phyloP scores from a whole-genome alignment of 2,113 vertebrate genomes.

The Corvus cornix region DNA sequence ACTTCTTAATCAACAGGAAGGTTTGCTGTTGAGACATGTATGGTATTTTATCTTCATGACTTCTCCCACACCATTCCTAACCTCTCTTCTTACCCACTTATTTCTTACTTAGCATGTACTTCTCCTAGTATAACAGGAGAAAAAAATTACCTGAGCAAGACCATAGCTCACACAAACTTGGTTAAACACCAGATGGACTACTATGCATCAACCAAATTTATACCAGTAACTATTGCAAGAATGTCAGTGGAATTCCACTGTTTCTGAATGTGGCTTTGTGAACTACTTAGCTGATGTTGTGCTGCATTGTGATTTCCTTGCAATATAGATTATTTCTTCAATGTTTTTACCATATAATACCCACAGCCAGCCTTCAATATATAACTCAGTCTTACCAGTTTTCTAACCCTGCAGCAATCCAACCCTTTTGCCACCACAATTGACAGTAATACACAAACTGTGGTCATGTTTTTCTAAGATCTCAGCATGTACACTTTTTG shows the following conservation, averaged over 20 bases:
- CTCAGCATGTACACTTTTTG: conserved; percentile 41
- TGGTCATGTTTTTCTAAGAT: conserved; percentile 36
- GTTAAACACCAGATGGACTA: not conserved
- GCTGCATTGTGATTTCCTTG: not conserved
- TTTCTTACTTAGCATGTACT: not conserved
- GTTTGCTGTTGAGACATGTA: conserved; percentile 21
- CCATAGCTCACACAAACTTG: not conserved
- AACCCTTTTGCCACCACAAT: not conserved
- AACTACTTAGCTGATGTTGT: not conserved
- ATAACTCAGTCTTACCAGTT: not conserved
- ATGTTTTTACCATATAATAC: not conserved
- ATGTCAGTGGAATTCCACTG: not conserved
- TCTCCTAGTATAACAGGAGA: not conserved
- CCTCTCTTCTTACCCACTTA: not conserved
- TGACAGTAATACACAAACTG: conserved; percentile 24
- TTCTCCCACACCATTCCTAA: not conserved
- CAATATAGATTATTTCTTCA: not conserved
- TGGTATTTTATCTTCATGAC: conserved; percentile 6
- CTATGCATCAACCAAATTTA: not conserved
- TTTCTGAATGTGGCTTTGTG: not conserved
- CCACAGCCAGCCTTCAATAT: not conserved
- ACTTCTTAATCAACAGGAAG: conserved; percentile 14
- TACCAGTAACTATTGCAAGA: not conserved
- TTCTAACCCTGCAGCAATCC: conserved; percentile 28
- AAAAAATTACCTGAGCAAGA: not conserved